Evolutionary conservation across 2,113 vertebrate genomes (phyloP).

Genomic region (Elephantulus edwardii): DNA sequence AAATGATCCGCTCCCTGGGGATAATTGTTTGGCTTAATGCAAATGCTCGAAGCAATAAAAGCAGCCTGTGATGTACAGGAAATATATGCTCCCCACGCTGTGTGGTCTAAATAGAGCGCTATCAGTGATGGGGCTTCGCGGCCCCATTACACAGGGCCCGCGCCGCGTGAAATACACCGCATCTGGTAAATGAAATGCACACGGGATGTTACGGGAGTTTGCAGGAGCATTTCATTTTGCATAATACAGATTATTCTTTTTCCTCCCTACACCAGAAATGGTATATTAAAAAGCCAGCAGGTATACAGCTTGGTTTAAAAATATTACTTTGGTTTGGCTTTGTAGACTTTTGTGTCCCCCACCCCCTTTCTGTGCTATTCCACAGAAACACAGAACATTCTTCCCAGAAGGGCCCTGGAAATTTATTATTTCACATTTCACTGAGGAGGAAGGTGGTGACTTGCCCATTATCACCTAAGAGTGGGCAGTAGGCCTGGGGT

Average conservation of each 20-base stretch:
- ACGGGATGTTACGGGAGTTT: constrained; percentile 69
- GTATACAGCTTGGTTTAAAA: constrained; percentile 75
- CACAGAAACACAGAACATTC: constrained; percentile 38
- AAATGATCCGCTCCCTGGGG: constrained; percentile 61
- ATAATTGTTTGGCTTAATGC: constrained; percentile 73
- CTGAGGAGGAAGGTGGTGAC: not conserved
- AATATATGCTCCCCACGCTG: constrained; percentile 38
- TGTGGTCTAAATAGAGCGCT: constrained; percentile 61
- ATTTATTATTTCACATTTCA: not conserved
- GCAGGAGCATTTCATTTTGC: constrained; percentile 78
- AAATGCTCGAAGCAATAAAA: constrained; percentile 71
- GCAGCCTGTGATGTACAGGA: constrained; percentile 56
- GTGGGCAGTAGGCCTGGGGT: not conserved
- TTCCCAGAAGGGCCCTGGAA: constrained; percentile 13
- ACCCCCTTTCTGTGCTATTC: constrained; percentile 52
- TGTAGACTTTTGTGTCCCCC: constrained; percentile 67
- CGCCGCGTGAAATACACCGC: constrained; percentile 50
- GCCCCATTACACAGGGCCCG: constrained; percentile 46
- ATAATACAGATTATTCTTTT: constrained; percentile 67
- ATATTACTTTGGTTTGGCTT: constrained; percentile 64
- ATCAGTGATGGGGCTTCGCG: constrained; percentile 58
- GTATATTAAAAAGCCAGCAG: constrained; percentile 78
- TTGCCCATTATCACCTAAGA: not conserved
- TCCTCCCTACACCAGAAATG: constrained; percentile 58
- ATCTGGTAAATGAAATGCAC: constrained; percentile 71